These are phyloP conservation scores for Callipepla californica DNA, from an alignment of 2,113 vertebrate genomes.

Conservation along the genomic window DNA sequence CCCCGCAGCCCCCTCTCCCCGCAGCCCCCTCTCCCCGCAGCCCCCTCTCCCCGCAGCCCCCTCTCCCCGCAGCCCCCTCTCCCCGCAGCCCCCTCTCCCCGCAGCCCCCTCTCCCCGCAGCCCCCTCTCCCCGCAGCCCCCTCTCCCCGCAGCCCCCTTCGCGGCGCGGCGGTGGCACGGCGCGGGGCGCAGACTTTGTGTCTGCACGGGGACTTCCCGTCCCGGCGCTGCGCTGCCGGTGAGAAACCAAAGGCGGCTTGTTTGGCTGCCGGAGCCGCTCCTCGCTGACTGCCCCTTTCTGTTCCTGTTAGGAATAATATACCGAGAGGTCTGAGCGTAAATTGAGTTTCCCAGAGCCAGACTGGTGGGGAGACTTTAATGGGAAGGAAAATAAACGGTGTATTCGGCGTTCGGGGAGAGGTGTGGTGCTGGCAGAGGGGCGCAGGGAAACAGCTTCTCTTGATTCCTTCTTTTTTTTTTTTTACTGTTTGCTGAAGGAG, in stretches of 20 bases:
- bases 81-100: neutral
- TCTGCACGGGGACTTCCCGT: slow-evolving; percentile 83
- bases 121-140: neutral
- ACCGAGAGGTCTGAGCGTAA: slow-evolving; percentile 57
- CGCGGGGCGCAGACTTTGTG: slow-evolving; percentile 76
- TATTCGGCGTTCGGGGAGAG: slow-evolving; percentile 48
- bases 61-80: neutral
- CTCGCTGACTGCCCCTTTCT: slow-evolving; percentile 63
- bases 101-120: neutral
- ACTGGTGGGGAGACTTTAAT: slow-evolving; percentile 58
- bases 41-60: no score
- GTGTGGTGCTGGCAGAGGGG: slow-evolving; percentile 5
- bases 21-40: neutral
- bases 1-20: neutral
- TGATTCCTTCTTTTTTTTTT: neutral
- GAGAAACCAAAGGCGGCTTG: slow-evolving; percentile 74
- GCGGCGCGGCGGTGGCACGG: neutral
- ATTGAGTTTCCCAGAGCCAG: slow-evolving; percentile 65
- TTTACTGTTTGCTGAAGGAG: slow-evolving; percentile 11
- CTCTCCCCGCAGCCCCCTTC: neutral
- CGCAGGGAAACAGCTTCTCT: slow-evolving; percentile 5
- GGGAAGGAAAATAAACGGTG: slow-evolving; percentile 75
- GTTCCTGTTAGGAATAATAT: slow-evolving; percentile 71
- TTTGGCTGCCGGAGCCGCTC: slow-evolving; percentile 53
- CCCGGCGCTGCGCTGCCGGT: slow-evolving; percentile 71